Evolutionary conservation across 1,140 invertebrate genomes (phyloP), one percentile per base, ranked within the genome.

Genomic region (Aphaenogaster floridana): DNA sequence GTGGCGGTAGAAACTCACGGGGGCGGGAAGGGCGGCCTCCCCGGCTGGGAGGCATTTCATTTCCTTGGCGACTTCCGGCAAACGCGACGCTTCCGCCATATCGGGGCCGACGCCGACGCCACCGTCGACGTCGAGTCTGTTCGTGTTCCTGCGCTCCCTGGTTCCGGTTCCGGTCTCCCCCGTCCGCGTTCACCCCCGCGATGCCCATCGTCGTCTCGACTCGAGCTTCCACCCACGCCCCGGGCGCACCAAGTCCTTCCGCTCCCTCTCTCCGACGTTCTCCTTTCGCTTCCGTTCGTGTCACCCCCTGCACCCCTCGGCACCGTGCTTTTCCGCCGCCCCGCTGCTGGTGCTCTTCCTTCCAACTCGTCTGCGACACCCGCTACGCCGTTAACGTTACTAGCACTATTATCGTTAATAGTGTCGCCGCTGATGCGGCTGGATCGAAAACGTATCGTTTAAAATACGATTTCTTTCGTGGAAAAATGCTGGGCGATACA

Each of bases 61-160:
- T 95, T 95, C 94, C 94, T 94, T 91, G 92, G 92, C 92, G 93
- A 95, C 94, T 95, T 95, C 95, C 95, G 95, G 94, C 93, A 95
- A 95, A 94, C 94, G 93, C 95, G 94, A 94, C 93, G 94, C 94
- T 95, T 95, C 95, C 95, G 94, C 92, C 90, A 91, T 94, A 94
- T 94, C 93, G 93, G 94, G 93, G 93, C 93, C 92, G 93, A 81
- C 90, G 90, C 71, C 89, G 92, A 57, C 87, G 84, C 80, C 84
- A 90, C 79, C 92, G 88, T 72, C 88, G 68, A 88, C 89, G 89
- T 86, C 89, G 89, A 88, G 89, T 90, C 86, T 71, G 79, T 88
- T 90, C 90, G 89, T 90, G 89, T 91, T 91, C 89, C 80, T 88
- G 80, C 86, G 88, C 91, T 84, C 90, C 78, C 87, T 87, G 78